These are phyloP conservation scores for Pardosa pseudoannulata DNA, from an alignment of 2,888 invertebrate genomes.

Conservation along the genomic window DNA sequence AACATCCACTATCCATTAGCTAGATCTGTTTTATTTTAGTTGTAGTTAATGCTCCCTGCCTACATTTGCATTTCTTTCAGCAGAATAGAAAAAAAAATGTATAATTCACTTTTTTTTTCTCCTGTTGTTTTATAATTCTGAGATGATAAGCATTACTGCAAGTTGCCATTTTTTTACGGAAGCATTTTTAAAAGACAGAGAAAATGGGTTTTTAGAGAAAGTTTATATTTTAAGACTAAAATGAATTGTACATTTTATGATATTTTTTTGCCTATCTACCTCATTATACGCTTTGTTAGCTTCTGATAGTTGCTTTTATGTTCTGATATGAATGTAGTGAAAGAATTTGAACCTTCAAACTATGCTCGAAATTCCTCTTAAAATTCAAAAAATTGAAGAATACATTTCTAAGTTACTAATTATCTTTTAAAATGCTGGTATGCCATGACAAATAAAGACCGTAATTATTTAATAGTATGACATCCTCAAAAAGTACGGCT, in stretches of 20 bases:
- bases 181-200: constrained; percentile 32
- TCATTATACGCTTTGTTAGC: not conserved
- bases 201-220: not conserved
- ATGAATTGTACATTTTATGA: constrained; percentile 11
- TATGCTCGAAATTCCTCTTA: not conserved
- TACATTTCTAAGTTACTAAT: not conserved
- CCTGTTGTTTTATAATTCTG: constrained; percentile 53
- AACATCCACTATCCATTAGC: constrained; percentile 63
- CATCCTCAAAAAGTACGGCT: too few species aligned
- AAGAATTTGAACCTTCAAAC: constrained; percentile 14
- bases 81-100: constrained; percentile 19
- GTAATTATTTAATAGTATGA: not conserved
- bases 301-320: constrained; percentile 24
- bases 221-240: constrained; percentile 4
- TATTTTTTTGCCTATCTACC: constrained; percentile 4
- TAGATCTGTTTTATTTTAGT: constrained; percentile 62
- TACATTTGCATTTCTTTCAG: constrained; percentile 68
- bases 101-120: constrained; percentile 31
- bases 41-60: constrained; percentile 66
- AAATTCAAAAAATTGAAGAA: not conserved
- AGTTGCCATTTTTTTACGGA: constrained; percentile 18
- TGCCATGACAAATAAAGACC: not conserved
- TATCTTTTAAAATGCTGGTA: not conserved
- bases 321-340: not conserved
- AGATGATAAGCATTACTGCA: constrained; percentile 39